Evolutionary conservation across 2,797 vertebrate genomes (phyloP).

Genomic region (Mionectes olivaceus): DNA sequence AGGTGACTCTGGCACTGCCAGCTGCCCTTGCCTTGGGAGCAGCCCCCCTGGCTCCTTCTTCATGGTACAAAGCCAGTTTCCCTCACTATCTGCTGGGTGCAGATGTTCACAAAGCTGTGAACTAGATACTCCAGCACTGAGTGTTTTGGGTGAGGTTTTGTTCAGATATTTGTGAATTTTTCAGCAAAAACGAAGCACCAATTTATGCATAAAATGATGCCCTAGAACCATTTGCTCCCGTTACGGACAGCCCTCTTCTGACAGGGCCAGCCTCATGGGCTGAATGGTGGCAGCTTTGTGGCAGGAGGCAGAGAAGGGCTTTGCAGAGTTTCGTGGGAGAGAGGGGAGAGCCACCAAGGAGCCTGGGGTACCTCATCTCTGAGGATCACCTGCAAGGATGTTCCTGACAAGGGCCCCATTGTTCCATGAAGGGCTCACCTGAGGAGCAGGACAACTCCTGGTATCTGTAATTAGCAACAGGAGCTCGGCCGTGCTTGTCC

Average conservation of each 20-base stretch:
- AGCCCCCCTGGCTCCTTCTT: not conserved
- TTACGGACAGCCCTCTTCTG: not conserved
- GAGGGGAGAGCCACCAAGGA: not conserved
- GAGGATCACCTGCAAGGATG: not conserved
- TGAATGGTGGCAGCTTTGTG: accelerated
- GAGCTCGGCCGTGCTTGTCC: not conserved
- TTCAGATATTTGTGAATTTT: not conserved
- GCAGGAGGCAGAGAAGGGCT: not conserved
- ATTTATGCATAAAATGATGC: not conserved
- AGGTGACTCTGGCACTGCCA: not conserved
- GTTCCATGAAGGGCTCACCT: not conserved
- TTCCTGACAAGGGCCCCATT: constrained; percentile 23
- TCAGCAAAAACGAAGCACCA: not conserved
- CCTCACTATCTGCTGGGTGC: not conserved
- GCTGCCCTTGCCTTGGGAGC: not conserved
- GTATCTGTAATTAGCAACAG: not conserved
- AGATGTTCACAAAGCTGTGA: not conserved
- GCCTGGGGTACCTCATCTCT: not conserved
- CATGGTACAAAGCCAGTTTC: not conserved
- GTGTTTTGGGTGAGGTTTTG: not conserved
- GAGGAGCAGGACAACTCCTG: not conserved
- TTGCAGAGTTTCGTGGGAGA: not conserved
- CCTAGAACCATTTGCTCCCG: not conserved
- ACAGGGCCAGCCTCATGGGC: not conserved
- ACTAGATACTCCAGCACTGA: accelerated